Base-by-base conservation (phyloP, 2,797 vertebrate genomes). In the Sebastolobus altivelis region DNA sequence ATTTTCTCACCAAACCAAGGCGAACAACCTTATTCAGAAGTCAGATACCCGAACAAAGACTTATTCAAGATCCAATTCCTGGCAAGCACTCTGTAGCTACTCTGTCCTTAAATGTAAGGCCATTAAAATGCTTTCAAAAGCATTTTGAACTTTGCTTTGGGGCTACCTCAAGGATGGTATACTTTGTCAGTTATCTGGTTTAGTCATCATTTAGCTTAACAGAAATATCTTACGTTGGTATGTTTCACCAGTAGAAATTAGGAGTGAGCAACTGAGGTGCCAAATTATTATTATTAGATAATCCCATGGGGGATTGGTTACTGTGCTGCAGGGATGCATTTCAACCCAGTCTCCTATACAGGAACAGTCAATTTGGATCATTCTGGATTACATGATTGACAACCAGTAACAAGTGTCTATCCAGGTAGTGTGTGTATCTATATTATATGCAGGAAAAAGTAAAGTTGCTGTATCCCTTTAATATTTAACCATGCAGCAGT, bases 21-120 rank as follows among this genome's bases (percentile, higher is more conserved):
- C 0, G 1, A 73, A 59, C n/a, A 65, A 7, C 12, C 5, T 20
- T 40, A 77, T 49, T 73, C 58, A 46, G 12, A 20, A 68, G 37
- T 55, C 22, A 65, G 52, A 63, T 3, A 46, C 8, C 40, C 9
- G 54, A 72, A 62, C 37, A 68, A 69, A 38, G 55, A 65, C 9
- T 65, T 66, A 27, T 58, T 37, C 43, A 12, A 60, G 63, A 78
- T 46, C 6, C 3, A 31, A 71, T 67, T 63, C 43, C 31, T 52
- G 16, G 43, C 2, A 65, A 70, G 10, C 18, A 35, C 5, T 35
- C 13, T 70, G 4, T 13, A 62, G 33, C 20, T 9, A 2, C 25
- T 35, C 20, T 66, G 11, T 54, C 25, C 8, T 13, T 31, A 14
- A 68, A 33, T 52, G 31, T 61, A 43, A 31, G 6, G 56, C 4